Base-by-base conservation (phyloP, 2,888 invertebrate genomes). In the Micropterix aruncella region DNA sequence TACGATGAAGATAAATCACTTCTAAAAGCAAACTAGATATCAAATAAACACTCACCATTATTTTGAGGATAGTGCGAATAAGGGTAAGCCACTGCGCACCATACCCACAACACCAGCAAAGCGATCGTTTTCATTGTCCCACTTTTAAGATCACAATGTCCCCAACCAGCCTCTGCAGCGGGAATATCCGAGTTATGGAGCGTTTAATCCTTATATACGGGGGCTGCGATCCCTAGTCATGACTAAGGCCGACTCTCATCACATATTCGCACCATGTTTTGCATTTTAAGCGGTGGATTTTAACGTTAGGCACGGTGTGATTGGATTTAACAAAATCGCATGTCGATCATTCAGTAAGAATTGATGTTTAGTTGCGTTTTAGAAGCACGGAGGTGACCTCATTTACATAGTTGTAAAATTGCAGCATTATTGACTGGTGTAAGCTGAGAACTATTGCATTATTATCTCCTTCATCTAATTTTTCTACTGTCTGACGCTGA, bases 291-390 rank as follows among this genome's bases (percentile, higher is more conserved):
- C 42, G 48, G 48, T 40, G 42, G 48, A 47, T 50, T 50, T 48
- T 50, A 48, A 47, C 48, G 50, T 47, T 44, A 47, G 38, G 47
- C 47, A 45, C 45, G 40, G 43, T 50, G 50, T 50, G 50, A 50
- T 50, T 47, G 48, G 50, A 46, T 50, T 50, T 46, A 45, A 49
- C 46, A 50, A 50, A 48, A 48, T 48, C 43, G 42, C 37, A 39
- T 38, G 37, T n/a, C 41, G 41, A 46, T 48, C 39, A 42, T 36
- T 42, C 37, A 42, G 37, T 40, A n/a, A n/a, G n/a, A n/a, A n/a
- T n/a, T n/a, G n/a, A n/a, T n/a, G n/a, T n/a, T n/a, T n/a, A n/a
- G n/a, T n/a, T n/a, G n/a, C n/a, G n/a, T n/a, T n/a, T n/a, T n/a
- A n/a, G n/a, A n/a, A n/a, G n/a, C n/a, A n/a, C n/a, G n/a, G n/a